A percentile compares a stretch with the other conserved stretches of the same genome.
phyloP scores from a whole-genome alignment of 2,113 vertebrate species.

The Calidris pugnax region DNA sequence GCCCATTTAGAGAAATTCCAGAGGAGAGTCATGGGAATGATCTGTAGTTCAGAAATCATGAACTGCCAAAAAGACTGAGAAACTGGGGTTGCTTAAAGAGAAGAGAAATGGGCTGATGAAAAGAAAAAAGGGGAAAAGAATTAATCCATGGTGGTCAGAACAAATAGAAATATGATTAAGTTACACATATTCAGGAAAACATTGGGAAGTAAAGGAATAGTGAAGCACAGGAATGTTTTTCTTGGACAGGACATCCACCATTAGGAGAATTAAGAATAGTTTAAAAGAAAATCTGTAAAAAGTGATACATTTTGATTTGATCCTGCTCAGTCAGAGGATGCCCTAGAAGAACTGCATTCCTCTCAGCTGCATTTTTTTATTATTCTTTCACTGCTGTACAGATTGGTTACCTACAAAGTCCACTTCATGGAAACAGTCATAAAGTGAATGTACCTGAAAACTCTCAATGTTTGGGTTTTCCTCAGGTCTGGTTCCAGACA shows the following conservation, averaged over 20 bases:
- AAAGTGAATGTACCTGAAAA: neutral
- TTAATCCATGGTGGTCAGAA: slow-evolving; percentile 19
- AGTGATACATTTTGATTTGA: neutral
- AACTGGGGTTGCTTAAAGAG: neutral
- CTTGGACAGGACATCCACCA: neutral
- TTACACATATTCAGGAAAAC: slow-evolving; percentile 1
- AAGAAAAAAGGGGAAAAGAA: slow-evolving; percentile 15
- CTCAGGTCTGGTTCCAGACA: neutral
- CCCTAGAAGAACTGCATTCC: neutral
- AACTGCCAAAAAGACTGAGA: slow-evolving; percentile 23
- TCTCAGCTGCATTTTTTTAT: neutral
- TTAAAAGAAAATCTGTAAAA: neutral
- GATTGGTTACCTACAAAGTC: neutral
- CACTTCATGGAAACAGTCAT: neutral
- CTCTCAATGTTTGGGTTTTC: neutral
- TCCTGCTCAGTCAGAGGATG: neutral
- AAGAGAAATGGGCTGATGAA: slow-evolving; percentile 47
- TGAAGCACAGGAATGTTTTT: slow-evolving; percentile 6
- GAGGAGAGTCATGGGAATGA: slow-evolving; percentile 1
- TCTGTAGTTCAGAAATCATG: slow-evolving; percentile 11
- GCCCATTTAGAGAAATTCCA: slow-evolving; percentile 37
- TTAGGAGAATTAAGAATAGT: slow-evolving; percentile 25
- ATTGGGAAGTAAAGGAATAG: neutral
- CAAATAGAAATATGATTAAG: slow-evolving; percentile 30
- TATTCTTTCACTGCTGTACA: neutral